Base-by-base conservation (phyloP, 2,888 invertebrate species). In the Silvanus unidentatus region DNA sequence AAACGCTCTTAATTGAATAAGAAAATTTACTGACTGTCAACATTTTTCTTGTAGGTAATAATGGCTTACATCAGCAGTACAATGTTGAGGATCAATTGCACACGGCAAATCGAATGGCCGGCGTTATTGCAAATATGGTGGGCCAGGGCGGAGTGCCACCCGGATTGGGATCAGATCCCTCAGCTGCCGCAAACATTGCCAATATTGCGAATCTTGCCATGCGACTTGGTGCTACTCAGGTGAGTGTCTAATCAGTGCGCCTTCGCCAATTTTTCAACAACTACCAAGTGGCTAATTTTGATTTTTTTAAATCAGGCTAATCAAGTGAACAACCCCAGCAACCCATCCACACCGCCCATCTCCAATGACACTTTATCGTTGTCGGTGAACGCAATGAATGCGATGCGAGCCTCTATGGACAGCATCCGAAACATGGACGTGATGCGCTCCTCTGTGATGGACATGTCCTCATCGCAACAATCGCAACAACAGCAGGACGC, bases 161-260 rank as follows among this genome's bases (percentile, higher is more conserved):
- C 9, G 80, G 77, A 47, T 69, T 76, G 1, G 73, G 73, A 14
- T 74, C 75, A 1, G 78, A 79, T 50, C 67, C 74, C 3, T 69
- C 71, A 32, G 68, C 72, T 16, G 75, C 77, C 4, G 84, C 83
- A 6, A 85, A 84, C 5, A 86, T 86, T 2, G 86, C 85, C 1
- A 87, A 86, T 62, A 72, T 87, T 47, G 86, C 86, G 4, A 84
- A 86, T 39, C 54, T 72, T 27, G 86, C 86, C 1, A 86, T 86
- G 85, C 73, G 86, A 50, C 79, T 84, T 58, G 77, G 75, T 16
- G 71, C 71, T 9, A 68, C 70, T 34, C 71, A 71, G 62, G 73
- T 72, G 57, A 9, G 10, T 15, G 15, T 15, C 22, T 22, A 22
- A 22, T 22, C 22, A 22, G 22, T 22, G 22, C 22, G 22, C 22